phyloP scores from a whole-genome alignment of 1,140 invertebrate species.

The Trinorchestia longiramus region DNA sequence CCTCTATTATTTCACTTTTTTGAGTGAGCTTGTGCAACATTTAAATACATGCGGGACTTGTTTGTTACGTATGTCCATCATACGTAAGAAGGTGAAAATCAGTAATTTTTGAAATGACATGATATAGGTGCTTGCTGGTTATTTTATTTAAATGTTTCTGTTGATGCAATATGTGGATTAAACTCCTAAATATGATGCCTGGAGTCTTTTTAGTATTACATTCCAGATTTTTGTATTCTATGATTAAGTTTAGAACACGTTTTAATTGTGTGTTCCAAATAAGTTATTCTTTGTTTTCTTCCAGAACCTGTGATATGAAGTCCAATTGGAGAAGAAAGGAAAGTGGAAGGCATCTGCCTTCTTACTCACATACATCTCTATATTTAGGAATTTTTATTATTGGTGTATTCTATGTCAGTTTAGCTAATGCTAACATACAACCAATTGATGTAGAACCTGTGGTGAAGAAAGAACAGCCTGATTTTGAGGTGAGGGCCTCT shows the following conservation, averaged over 20 bases:
- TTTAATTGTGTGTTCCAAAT: background rate
- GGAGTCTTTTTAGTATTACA: too few relatives aligned
- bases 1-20: too few relatives aligned
- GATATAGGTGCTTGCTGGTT: too few relatives aligned
- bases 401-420: background rate
- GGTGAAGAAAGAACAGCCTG: constrained; percentile 50
- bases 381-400: background rate
- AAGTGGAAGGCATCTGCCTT: background rate
- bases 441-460: constrained; percentile 57
- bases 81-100: too few relatives aligned
- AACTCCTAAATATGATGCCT: too few relatives aligned
- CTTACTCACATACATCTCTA: background rate
- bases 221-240: too few relatives aligned
- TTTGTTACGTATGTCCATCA: too few relatives aligned
- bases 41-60: too few relatives aligned
- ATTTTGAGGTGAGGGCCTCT: constrained; percentile 52
- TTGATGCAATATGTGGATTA: too few relatives aligned
- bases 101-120: too few relatives aligned
- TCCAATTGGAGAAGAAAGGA: background rate
- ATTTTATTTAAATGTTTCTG: too few relatives aligned
- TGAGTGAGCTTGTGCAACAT: too few relatives aligned
- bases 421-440: constrained; percentile 44
- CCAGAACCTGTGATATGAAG: background rate
- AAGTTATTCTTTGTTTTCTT: background rate
- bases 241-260: background rate